Evolutionary conservation across 2,888 invertebrate species (phyloP).

Genomic region (Dolichomitus sp.): DNA sequence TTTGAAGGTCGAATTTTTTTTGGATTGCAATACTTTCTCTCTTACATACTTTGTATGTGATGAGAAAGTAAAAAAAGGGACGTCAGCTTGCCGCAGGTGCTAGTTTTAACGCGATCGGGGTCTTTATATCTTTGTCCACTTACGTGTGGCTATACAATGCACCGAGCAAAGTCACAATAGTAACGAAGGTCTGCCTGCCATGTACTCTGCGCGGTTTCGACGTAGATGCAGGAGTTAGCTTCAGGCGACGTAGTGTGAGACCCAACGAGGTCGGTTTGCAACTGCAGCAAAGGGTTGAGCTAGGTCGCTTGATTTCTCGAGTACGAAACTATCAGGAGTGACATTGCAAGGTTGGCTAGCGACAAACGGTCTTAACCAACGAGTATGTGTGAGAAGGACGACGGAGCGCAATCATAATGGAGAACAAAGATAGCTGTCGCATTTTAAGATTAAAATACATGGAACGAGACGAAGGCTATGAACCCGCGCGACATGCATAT

Average conservation of each 20-base stretch:
- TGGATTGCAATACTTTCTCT: no score
- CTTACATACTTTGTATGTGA: no score
- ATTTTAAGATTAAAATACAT: slow-evolving; percentile 67
- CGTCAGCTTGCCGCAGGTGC: slow-evolving; percentile 38
- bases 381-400: slow-evolving; percentile 30
- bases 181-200: slow-evolving; percentile 25
- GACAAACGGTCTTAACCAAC: slow-evolving; percentile 58
- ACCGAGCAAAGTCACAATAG: slow-evolving; percentile 18
- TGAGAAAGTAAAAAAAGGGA: no score
- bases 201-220: neutral
- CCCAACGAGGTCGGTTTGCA: slow-evolving; percentile 13
- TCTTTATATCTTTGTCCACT: neutral
- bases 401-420: slow-evolving; percentile 2
- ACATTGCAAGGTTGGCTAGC: slow-evolving; percentile 69
- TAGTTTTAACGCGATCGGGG: slow-evolving; percentile 30
- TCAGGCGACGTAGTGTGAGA: neutral
- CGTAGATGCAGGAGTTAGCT: neutral
- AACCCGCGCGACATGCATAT: slow-evolving; percentile 66
- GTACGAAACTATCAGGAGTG: slow-evolving; percentile 60
- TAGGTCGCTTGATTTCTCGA: slow-evolving; percentile 35
- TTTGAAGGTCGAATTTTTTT: no score
- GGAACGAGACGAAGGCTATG: slow-evolving; percentile 59
- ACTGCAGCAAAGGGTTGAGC: slow-evolving; percentile 4
- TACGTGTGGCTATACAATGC: neutral
- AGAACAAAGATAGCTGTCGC: slow-evolving; percentile 32